Base-by-base conservation (phyloP, 1,140 invertebrate species). In the Hydropsyche tenuis region DNA sequence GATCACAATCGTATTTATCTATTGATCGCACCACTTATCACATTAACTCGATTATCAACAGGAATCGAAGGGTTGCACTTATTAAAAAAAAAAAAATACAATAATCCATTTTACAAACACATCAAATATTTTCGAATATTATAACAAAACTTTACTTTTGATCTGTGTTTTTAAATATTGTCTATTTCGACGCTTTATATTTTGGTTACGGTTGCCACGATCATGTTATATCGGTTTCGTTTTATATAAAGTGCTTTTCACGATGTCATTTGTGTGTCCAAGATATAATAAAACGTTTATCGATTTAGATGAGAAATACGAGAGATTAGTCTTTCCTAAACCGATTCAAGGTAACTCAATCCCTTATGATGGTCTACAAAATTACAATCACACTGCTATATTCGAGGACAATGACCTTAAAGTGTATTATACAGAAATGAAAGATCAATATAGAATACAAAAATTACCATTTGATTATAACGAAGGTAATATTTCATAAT, bases 401-500 rank as follows among this genome's bases (percentile, higher is more conserved):
- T 56, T 56, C 27, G 68, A 69, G 1, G 14, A 30, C 4, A 56
- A 70, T 46, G 27, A 56, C 12, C 9, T 23, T 16, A 16, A 27
- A 12, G 16, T 14, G 37, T 56, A 30, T 56, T 18, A 27, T 7
- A 48, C 68, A 3, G 68, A 70, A 56, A 70, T 70, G 68, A 70
- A 56, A 56, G 11, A 30, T 37, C 4, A 70, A 56, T 70, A 56
- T 20, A 14, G 9, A 16, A 18, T n/a, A 1, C 68, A 46, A 11
- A 20, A 37, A 20, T 7, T 37, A 4, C 30, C 51, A 5, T 16
- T 37, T 0, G n/a, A 56, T 23, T 1, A 56, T 42, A 42, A 12
- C 51, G 9, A 9, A 37, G 68, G 68, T 70, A 46, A 65, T n/a
- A n/a, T n/a, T n/a, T n/a, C n/a, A n/a, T n/a, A n/a, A n/a, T 62